Evolutionary conservation across 2,888 invertebrate genomes (phyloP), one percentile per base, ranked within the genome.

Genomic region (Sphecodes monilicornis): DNA sequence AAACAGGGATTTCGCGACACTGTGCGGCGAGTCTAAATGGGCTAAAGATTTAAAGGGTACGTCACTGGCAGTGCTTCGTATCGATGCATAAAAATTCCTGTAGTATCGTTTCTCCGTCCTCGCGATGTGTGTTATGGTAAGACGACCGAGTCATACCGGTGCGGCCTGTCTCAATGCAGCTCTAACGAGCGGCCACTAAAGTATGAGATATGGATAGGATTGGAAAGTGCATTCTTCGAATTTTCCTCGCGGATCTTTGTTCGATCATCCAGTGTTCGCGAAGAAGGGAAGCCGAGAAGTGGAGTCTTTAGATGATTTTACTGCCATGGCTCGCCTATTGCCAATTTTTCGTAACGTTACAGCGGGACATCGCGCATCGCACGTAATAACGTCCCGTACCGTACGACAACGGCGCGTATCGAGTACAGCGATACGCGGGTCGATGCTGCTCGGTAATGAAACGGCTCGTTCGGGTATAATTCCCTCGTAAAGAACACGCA

Each of bases 401-500:
- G n/a, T 26, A 76, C 39, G 76, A 76, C 76, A 50, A 66, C 57
- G 22, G 22, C 50, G n/a, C n/a, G 32, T 41, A 54, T 68, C 46
- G 46, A 18, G 64, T 32, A 39, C 50, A 13, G 29, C 32, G 68
- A 50, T 50, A 29, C 54, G 32, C 66, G 66, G 46, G 79, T 22
- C 54, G 26, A 78, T 43, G 36, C 22, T n/a, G 64, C n/a, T 16
- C 36, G 41, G 66, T 66, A 81, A 72, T 68, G 80, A 80, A 50
- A 76, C 71, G 54, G 81, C 46, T 71, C 71, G 57, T 50, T 50
- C 66, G 66, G 18, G 82, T 68, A 81, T 83, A 83, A 83, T 72
- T 57, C 43, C 36, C 46, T 57, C 71, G 82, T 60, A 83, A 83
- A 81, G 75, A 66, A 81, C 43, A 36, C 76, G 43, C 69, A 69